Conservation (phyloP, 1,140 invertebrate species). For the Conus ventricosus region DNA sequence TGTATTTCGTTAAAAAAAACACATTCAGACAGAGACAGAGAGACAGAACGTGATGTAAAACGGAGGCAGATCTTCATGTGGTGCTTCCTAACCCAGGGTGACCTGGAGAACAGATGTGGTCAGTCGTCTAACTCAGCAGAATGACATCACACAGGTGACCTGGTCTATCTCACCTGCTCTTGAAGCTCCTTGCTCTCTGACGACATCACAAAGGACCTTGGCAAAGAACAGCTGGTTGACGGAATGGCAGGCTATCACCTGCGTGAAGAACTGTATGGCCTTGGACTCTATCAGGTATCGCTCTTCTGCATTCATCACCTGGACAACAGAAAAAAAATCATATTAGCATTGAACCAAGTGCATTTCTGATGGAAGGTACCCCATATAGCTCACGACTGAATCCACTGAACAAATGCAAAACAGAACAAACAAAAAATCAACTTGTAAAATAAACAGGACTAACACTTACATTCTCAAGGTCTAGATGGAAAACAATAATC, state of each 20-base stretch:
- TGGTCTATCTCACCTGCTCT: constrained; percentile 76
- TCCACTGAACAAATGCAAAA: neutral
- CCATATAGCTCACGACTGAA: neutral
- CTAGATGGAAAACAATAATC: too few species aligned
- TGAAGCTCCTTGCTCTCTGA: constrained; percentile 80
- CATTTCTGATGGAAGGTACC: neutral
- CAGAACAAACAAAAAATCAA: too few species aligned
- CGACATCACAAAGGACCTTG: constrained; percentile 84
- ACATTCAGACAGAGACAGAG: too few species aligned
- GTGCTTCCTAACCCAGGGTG: too few species aligned
- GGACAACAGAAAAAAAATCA: constrained; percentile 13
- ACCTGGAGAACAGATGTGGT: too few species aligned
- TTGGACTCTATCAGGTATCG: constrained; percentile 72
- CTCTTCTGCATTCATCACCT: constrained; percentile 66
- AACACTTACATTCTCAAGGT: too few species aligned
- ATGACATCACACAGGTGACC: too few species aligned
- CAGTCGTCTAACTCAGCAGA: too few species aligned
- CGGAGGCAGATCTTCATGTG: too few species aligned
- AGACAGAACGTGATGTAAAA: too few species aligned
- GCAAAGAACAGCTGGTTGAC: constrained; percentile 89
- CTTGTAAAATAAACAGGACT: neutral
- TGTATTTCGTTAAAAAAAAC: too few species aligned
- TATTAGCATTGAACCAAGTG: neutral
- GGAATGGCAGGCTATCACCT: constrained; percentile 89
- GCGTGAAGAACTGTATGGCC: constrained; percentile 73